These are phyloP conservation scores for Neoitamus cyanurus DNA, from an alignment of 2,888 invertebrate species.

Conservation along the genomic window DNA sequence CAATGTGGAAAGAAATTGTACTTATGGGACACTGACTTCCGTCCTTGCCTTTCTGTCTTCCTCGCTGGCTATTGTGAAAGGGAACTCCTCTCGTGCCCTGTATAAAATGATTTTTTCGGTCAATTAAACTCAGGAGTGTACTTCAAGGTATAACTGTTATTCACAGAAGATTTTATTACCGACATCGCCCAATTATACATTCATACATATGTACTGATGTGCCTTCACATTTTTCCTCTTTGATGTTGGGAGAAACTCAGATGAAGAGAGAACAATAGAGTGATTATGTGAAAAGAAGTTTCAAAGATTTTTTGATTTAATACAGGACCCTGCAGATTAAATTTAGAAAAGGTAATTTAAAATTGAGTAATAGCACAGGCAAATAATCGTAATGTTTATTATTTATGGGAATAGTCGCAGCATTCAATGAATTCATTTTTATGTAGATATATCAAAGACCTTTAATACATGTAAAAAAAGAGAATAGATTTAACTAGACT, in stretches of 20 bases:
- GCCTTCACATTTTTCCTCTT: neutral
- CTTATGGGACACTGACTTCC: constrained; percentile 40
- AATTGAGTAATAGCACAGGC: too few species aligned
- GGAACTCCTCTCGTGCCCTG: neutral
- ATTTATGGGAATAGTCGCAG: too few species aligned
- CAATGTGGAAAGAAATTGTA: constrained; percentile 13
- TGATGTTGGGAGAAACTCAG: neutral
- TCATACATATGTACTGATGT: neutral
- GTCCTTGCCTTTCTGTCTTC: constrained; percentile 23
- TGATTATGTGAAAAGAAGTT: neutral
- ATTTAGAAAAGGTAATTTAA: too few species aligned
- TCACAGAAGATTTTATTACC: neutral
- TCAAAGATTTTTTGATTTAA: too few species aligned
- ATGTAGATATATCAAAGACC: too few species aligned
- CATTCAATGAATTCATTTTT: too few species aligned
- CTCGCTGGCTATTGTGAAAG: neutral
- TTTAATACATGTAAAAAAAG: too few species aligned
- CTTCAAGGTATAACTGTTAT: neutral
- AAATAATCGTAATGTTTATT: too few species aligned
- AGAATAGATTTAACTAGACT: too few species aligned
- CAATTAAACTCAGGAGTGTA: neutral
- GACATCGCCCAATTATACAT: neutral
- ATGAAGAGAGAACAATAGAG: neutral
- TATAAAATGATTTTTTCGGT: constrained; percentile 25
- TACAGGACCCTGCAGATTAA: too few species aligned